phyloP scores from a whole-genome alignment of 2,888 invertebrate genomes.

The Cryptocheilus praepositus region DNA sequence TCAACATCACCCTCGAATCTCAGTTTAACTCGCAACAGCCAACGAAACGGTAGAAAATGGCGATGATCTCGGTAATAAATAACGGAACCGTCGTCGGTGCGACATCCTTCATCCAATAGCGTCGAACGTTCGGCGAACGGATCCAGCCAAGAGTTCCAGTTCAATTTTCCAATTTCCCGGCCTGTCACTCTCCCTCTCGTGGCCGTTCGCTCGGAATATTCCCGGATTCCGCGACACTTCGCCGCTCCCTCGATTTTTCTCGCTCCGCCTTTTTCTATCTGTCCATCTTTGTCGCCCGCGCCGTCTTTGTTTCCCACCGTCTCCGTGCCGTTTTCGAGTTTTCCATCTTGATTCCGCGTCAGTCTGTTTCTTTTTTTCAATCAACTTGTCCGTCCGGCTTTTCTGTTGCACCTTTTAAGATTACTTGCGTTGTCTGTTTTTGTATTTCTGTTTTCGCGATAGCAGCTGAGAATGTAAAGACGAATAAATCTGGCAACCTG shows the following conservation, averaged over 20 bases:
- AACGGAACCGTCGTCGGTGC: conserved; percentile 3
- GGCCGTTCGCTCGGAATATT: conserved; percentile 62
- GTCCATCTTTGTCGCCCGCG: background rate
- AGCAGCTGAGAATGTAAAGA: too few relatives aligned
- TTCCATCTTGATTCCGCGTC: background rate
- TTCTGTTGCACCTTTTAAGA: too few relatives aligned
- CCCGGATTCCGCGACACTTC: conserved; percentile 35
- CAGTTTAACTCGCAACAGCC: too few relatives aligned
- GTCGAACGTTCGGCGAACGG: conserved; percentile 10
- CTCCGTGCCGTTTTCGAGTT: background rate
- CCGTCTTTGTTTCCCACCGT: background rate
- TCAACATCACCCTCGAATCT: too few relatives aligned
- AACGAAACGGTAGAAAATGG: too few relatives aligned
- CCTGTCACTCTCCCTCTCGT: conserved; percentile 65
- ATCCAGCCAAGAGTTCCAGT: conserved; percentile 56
- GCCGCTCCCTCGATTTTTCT: conserved; percentile 5
- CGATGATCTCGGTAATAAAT: too few relatives aligned
- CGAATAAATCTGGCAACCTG: too few relatives aligned
- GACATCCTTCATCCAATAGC: conserved; percentile 17
- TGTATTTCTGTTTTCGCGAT: too few relatives aligned
- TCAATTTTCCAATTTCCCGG: conserved; percentile 71
- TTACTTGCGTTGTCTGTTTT: too few relatives aligned
- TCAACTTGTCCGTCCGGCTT: too few relatives aligned
- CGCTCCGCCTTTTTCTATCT: background rate
- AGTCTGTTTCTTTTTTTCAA: background rate